phyloP scores from a whole-genome alignment of 2,888 invertebrate genomes.

The Yponomeuta malinellus region DNA sequence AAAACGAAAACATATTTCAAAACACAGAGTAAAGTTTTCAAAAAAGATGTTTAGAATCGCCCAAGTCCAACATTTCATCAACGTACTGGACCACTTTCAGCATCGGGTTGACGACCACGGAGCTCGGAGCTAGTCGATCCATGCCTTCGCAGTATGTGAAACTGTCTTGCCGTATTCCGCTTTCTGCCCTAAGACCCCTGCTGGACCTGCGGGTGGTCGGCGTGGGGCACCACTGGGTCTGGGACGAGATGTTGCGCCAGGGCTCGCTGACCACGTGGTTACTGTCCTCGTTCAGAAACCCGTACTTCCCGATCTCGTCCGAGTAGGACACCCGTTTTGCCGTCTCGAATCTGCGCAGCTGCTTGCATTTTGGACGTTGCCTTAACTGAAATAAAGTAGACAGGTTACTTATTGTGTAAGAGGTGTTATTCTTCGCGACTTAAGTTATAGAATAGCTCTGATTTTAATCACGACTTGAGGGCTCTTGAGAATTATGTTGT shows the following conservation, averaged over 20 bases:
- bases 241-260: background rate
- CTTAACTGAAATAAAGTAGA: background rate
- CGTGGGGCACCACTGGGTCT: background rate
- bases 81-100: conserved; percentile 48
- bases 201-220: background rate
- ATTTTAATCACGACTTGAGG: no score
- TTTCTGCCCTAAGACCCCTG: background rate
- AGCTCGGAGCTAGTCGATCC: conserved; percentile 17
- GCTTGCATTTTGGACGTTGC: background rate
- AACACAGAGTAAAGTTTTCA: conserved; percentile 17
- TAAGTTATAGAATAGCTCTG: no score
- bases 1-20: conserved; percentile 18
- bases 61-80: conserved; percentile 41
- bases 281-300: background rate
- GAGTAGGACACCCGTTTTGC: background rate
- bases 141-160: conserved; percentile 1
- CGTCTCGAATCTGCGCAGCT: background rate
- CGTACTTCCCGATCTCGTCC: background rate
- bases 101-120: conserved; percentile 44
- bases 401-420: background rate
- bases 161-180: background rate
- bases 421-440: no score
- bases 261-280: conserved; percentile 2
- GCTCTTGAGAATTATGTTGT: no score
- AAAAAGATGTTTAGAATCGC: conserved; percentile 27